phyloP scores from a whole-genome alignment of 2,888 invertebrate species.

The Empis stercorea region DNA sequence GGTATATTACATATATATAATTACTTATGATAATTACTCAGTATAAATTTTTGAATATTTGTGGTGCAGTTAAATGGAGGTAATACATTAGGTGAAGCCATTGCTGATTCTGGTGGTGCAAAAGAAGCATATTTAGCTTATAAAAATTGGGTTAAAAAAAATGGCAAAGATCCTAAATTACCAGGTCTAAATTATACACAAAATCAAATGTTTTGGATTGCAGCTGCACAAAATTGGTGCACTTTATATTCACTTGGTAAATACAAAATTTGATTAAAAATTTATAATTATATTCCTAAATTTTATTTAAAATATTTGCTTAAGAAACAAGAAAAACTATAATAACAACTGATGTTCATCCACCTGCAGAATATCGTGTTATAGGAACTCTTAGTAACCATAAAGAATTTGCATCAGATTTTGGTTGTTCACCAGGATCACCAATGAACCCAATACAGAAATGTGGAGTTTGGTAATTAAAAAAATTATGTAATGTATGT shows the following conservation, averaged over 20 bases:
- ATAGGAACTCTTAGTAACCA: conserved; percentile 5
- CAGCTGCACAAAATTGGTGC: conserved; percentile 7
- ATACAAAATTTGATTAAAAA: background rate
- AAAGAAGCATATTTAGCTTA: conserved; percentile 9
- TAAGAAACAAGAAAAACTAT: background rate
- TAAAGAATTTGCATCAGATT: conserved; percentile 2
- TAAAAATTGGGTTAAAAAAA: conserved; percentile 1
- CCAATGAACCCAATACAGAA: conserved; percentile 4
- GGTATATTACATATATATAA: conserved; percentile 38
- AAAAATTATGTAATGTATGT: background rate
- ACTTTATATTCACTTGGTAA: conserved; percentile 2
- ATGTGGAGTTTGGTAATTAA: background rate
- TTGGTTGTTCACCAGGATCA: background rate
- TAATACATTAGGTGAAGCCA: conserved; percentile 9
- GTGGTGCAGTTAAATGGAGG: conserved; percentile 8
- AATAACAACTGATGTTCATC: background rate
- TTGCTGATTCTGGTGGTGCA: conserved; percentile 11
- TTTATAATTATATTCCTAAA: too few species aligned
- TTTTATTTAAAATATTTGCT: background rate
- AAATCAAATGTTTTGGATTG: conserved; percentile 9
- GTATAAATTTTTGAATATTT: conserved; percentile 1
- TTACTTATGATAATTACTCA: background rate
- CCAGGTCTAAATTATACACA: conserved; percentile 7
- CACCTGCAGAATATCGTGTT: conserved; percentile 5
- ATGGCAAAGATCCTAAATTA: conserved; percentile 5